A percentile compares a stretch with the other conserved stretches of the same genome.
Evolutionary conservation across 92 coral and sea anemone genomes (phyloP).

Genomic region (Paragorgia papillata): DNA sequence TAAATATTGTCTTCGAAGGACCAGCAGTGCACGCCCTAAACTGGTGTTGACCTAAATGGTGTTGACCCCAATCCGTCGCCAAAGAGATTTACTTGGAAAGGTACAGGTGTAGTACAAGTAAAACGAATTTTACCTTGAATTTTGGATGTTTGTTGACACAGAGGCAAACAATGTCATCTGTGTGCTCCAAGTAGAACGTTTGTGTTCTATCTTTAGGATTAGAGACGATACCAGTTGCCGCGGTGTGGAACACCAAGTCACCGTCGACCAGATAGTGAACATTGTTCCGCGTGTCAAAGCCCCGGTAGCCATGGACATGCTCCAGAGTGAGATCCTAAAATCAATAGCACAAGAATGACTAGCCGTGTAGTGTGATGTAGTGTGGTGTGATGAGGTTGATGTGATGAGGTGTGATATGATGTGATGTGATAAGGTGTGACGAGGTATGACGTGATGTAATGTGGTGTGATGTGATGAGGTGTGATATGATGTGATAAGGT

Average conservation of each 20-base stretch:
- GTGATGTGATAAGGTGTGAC: too few species aligned
- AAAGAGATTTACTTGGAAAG: too few species aligned
- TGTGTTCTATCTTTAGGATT: slow-evolving; percentile 90
- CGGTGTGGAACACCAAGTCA: slow-evolving; percentile 93
- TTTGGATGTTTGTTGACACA: slow-evolving; percentile 96
- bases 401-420: too few species aligned
- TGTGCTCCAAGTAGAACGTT: slow-evolving; percentile 93
- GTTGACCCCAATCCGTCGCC: too few species aligned
- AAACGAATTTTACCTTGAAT: slow-evolving; percentile 64
- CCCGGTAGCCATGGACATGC: slow-evolving; percentile 96
- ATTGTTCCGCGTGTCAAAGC: slow-evolving; percentile 97
- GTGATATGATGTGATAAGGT: too few species aligned
- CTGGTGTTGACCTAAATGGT: too few species aligned
- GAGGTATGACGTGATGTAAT: too few species aligned
- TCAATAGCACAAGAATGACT: neutral
- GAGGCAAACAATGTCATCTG: slow-evolving; percentile 93
- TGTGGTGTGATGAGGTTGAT: too few species aligned
- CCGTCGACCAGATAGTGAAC: slow-evolving; percentile 89
- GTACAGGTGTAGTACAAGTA: too few species aligned
- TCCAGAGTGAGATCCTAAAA: slow-evolving; percentile 86
- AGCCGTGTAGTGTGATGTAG: neutral
- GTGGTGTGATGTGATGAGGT: too few species aligned
- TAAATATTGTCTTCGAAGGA: too few species aligned
- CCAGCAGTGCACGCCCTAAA: too few species aligned
- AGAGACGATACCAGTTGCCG: slow-evolving; percentile 94